Evolutionary conservation across 30 jellyfish, hydroid and myxozoan species (phyloP).

Genomic region (Aurelia aurita): DNA sequence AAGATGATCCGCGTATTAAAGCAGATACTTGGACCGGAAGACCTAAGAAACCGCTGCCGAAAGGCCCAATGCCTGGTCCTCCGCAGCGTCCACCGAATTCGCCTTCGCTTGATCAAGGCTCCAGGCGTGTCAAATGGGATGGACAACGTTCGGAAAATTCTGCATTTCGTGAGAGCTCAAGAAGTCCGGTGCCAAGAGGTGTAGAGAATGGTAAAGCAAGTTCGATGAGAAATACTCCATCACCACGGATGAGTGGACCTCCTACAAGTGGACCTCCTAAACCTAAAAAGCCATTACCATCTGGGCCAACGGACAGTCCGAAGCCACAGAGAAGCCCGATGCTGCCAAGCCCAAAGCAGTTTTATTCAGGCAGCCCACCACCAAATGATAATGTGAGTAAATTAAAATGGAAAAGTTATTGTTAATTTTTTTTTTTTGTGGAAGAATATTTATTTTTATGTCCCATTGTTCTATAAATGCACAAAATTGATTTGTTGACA

Average conservation of each 20-base stretch:
- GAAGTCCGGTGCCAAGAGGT: not conserved
- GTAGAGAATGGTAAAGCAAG: not conserved
- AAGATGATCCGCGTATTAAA: slow-evolving; percentile 3
- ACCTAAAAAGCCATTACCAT: not conserved
- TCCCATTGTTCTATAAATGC: too few relatives aligned
- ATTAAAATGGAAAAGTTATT: too few relatives aligned
- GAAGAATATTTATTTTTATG: too few relatives aligned
- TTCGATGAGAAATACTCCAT: not conserved
- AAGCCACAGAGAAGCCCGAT: too few relatives aligned
- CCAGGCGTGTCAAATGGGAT: slow-evolving; percentile 15
- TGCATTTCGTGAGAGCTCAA: slow-evolving; percentile 31
- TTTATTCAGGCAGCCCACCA: too few relatives aligned
- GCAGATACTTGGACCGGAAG: slow-evolving; percentile 64
- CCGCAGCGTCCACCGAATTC: slow-evolving; percentile 57
- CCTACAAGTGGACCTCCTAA: slow-evolving; percentile 2
- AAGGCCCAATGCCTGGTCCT: slow-evolving; percentile 32
- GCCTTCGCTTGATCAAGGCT: slow-evolving; percentile 5
- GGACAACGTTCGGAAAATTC: slow-evolving; percentile 59
- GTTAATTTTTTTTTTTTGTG: too few relatives aligned
- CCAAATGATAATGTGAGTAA: too few relatives aligned
- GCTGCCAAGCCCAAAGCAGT: too few relatives aligned
- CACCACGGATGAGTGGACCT: slow-evolving; percentile 53
- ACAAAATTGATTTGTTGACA: too few relatives aligned
- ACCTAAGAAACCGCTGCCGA: slow-evolving; percentile 66
- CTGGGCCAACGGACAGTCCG: too few relatives aligned